A percentile compares a stretch with the other conserved stretches of the same genome.
Evolutionary conservation across 23 tunicate species (phyloP).

Genomic region (Diplosoma virens): DNA sequence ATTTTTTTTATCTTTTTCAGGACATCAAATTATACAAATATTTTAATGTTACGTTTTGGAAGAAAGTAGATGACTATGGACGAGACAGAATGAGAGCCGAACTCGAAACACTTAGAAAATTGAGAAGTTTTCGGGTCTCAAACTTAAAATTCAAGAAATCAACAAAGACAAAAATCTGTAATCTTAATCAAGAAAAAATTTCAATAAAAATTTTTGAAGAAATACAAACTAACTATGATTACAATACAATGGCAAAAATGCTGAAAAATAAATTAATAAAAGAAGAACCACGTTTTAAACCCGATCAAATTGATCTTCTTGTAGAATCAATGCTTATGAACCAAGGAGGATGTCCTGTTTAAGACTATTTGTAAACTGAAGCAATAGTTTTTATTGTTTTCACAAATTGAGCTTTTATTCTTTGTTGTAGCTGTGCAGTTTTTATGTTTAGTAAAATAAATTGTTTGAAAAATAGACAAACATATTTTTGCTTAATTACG

Average conservation of each 20-base stretch:
- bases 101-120: conserved; percentile 12
- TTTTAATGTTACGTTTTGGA: conserved; percentile 71
- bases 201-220: background rate
- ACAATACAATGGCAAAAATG: background rate
- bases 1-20: background rate
- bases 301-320: background rate
- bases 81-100: conserved; percentile 46
- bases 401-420: too few relatives aligned
- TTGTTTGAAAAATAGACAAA: too few relatives aligned
- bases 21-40: conserved; percentile 45
- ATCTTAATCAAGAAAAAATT: too few relatives aligned
- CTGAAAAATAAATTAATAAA: background rate
- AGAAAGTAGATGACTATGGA: conserved; percentile 58
- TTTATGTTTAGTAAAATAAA: too few relatives aligned
- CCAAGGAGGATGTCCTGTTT: background rate
- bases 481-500: too few relatives aligned
- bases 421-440: too few relatives aligned
- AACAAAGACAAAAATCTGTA: too few relatives aligned
- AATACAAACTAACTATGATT: background rate
- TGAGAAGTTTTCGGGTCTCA: too few relatives aligned
- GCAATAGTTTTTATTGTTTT: too few relatives aligned
- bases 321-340: background rate
- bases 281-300: background rate
- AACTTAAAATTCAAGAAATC: too few relatives aligned
- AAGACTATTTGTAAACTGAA: background rate